Percentiles rank a stretch among this genome's conserved stretches.
phyloP scores from a whole-genome alignment of 2,797 vertebrate species.

The Sternarchorhynchus goeldii region DNA sequence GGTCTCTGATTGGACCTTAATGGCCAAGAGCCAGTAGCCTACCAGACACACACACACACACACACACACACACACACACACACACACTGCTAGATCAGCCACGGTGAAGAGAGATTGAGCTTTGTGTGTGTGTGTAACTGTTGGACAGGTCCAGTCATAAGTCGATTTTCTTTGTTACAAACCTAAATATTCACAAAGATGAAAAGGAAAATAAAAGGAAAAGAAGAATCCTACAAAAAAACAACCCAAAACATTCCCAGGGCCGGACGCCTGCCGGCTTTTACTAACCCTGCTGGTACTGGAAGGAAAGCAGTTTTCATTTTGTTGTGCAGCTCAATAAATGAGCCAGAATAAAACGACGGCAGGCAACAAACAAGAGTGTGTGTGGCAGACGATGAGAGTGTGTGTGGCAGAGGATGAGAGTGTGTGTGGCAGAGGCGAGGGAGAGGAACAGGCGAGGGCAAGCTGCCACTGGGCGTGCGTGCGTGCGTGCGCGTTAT shows the following conservation, averaged over 20 bases:
- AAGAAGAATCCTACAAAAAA: too few species aligned
- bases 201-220: too few species aligned
- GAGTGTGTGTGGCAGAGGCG: constrained; percentile 2
- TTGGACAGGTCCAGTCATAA: too few species aligned
- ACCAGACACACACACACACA: constrained; percentile 35
- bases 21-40: constrained; percentile 58
- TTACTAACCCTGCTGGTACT: too few species aligned
- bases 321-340: too few species aligned
- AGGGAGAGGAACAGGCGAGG: constrained; percentile 25
- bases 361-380: constrained; percentile 37
- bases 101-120: constrained; percentile 51
- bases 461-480: constrained; percentile 26
- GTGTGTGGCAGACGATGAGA: background rate
- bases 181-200: too few species aligned
- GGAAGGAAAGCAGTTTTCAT: too few species aligned
- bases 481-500: constrained; percentile 32
- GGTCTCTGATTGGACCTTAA: constrained; percentile 58
- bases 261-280: too few species aligned
- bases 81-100: constrained; percentile 53
- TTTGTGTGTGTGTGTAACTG: constrained; percentile 46
- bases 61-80: too few species aligned
- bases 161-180: too few species aligned
- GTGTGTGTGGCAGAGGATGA: background rate
- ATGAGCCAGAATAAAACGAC: constrained; percentile 26
- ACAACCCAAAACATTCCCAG: too few species aligned